Base-by-base conservation (phyloP, 2,113 vertebrate genomes). In the Ictidomys tridecemlineatus region DNA sequence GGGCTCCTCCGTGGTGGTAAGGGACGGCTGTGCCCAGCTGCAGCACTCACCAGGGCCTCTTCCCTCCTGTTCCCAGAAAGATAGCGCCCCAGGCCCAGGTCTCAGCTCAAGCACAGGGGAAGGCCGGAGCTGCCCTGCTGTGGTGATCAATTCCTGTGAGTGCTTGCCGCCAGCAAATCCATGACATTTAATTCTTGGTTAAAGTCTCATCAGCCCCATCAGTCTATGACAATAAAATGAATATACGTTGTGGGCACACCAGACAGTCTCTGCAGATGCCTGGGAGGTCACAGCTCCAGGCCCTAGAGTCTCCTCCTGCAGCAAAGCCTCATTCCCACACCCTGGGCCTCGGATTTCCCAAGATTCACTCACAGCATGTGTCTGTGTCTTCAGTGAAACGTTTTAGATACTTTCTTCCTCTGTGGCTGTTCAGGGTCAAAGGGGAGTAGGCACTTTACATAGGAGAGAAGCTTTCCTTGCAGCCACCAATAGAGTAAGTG, bases 151-250 rank as follows among this genome's bases (percentile, higher is more conserved):
- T 86, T 74, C 73, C 0, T 45, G 42, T 51, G 69, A 61, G 14
- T 1, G 48, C 65, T 85, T 63, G 65, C 45, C 83, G 95, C 26
- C 73, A 63, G 78, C 53, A 80, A 65, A 77, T 37, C 2, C 0
- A 93, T 85, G 91, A n/a, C 77, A 56, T 90, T 93, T 74, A 58
- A 86, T 89, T 88, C 80, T 95, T 95, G 45, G n/a, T 48, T 82
- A 83, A 67, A 32, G 58, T 91, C 90, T 97, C 48, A 91, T 95
- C 85, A 78, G 73, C 37, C 82, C 32, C 1, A 80, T 95, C 87
- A 28, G n/a, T 53, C n/a, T 39, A 9, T 67, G 91, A 94, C 39
- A 87, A 83, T 95, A 69, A 96, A 96, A 77, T 92, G 83, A 87
- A 92, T 89, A 13, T 56, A 39, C 82, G 14, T 86, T 94, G 80